phyloP scores from a whole-genome alignment of 2,888 invertebrate species.

The Stenoptilia bipunctidactyla region DNA sequence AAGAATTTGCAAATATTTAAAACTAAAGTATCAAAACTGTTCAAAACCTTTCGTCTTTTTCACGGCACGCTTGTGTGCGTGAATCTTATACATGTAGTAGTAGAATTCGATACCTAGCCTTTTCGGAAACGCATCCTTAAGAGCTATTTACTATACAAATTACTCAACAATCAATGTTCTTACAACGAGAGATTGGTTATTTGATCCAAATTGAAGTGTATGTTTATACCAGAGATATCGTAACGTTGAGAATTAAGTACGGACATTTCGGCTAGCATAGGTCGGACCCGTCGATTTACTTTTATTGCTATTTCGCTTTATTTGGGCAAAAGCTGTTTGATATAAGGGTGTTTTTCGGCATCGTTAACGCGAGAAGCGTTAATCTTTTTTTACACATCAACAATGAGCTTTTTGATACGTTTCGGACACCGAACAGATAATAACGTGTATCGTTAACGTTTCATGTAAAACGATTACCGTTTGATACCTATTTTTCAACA shows the following conservation, averaged over 20 bases:
- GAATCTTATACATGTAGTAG: too few relatives aligned
- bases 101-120: too few relatives aligned
- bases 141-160: too few relatives aligned
- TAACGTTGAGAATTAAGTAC: neutral
- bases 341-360: conserved; percentile 58
- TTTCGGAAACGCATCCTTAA: too few relatives aligned
- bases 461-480: conserved; percentile 43
- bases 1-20: too few relatives aligned
- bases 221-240: too few relatives aligned
- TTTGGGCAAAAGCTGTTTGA: conserved; percentile 43
- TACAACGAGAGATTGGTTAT: too few relatives aligned
- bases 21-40: too few relatives aligned
- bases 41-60: too few relatives aligned
- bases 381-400: conserved; percentile 45
- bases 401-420: conserved; percentile 46
- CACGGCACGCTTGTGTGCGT: too few relatives aligned
- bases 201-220: too few relatives aligned
- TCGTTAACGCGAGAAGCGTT: conserved; percentile 65
- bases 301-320: conserved; percentile 67
- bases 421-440: conserved; percentile 25
- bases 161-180: too few relatives aligned
- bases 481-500: conserved; percentile 19
- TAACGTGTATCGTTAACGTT: conserved; percentile 27
- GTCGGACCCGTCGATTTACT: conserved; percentile 59
- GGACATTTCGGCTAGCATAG: conserved; percentile 16